Percentiles rank a stretch among this genome's conserved stretches.
phyloP scores from a whole-genome alignment of 2,113 vertebrate species.

The Gulo gulo region DNA sequence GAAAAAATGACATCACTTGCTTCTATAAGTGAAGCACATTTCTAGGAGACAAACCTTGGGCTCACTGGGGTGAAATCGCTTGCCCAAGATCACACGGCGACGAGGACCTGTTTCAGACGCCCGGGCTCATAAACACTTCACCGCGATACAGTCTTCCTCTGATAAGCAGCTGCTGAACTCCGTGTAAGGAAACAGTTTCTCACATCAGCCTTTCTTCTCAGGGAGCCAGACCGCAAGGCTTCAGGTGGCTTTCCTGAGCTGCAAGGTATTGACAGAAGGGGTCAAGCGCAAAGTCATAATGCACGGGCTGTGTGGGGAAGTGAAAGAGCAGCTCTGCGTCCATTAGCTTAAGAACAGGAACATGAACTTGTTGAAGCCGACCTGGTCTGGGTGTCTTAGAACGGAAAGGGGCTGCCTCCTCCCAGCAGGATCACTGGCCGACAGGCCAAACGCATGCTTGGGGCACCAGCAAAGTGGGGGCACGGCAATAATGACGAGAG shows the following conservation, averaged over 20 bases:
- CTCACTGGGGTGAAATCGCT: neutral
- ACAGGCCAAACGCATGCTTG: fast-evolving
- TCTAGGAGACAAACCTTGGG: neutral
- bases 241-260: slow-evolving; percentile 10
- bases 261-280: neutral
- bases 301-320: neutral
- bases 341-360: neutral
- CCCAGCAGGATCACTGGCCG: fast-evolving
- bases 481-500: neutral
- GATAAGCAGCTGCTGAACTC: neutral
- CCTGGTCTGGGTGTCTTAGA: neutral
- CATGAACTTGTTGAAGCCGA: neutral
- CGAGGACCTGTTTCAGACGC: neutral
- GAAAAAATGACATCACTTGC: neutral
- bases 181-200: neutral
- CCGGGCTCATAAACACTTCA: neutral
- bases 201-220: neutral
- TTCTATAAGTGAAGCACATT: neutral
- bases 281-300: neutral
- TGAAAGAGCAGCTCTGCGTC: neutral
- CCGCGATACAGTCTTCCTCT: neutral
- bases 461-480: neutral
- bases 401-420: neutral
- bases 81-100: neutral
- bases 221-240: slow-evolving; percentile 31